Conservation (phyloP, 2,113 vertebrate species). For the Sporophila hypoxantha region DNA sequence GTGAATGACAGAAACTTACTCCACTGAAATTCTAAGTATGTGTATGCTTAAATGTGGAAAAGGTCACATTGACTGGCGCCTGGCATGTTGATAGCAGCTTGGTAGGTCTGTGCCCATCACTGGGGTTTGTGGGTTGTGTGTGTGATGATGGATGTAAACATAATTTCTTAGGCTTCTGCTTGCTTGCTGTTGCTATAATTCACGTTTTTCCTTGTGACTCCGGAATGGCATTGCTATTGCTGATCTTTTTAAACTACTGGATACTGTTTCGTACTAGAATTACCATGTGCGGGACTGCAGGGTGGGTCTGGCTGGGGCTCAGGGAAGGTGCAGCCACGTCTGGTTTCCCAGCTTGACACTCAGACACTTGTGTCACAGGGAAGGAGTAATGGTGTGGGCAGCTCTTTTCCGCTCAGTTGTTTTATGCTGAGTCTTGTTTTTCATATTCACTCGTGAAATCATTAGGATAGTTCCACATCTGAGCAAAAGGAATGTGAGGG, state of each 20-base stretch:
- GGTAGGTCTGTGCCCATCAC: neutral
- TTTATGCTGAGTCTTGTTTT: neutral
- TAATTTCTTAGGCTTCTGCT: neutral
- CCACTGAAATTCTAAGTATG: neutral
- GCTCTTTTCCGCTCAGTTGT: neutral
- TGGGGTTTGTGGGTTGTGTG: rapidly evolving
- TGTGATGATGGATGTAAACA: neutral
- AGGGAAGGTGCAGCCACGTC: neutral
- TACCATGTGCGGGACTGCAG: rapidly evolving
- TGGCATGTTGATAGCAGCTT: neutral
- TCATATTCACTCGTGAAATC: neutral
- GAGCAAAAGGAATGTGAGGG: neutral
- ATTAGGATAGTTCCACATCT: neutral
- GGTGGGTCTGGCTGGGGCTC: neutral
- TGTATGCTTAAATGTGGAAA: neutral
- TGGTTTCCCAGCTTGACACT: neutral
- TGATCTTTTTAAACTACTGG: neutral
- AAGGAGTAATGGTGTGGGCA: neutral
- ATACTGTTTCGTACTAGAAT: neutral
- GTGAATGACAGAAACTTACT: neutral
- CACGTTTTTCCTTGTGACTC: neutral
- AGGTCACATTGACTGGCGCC: neutral
- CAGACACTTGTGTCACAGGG: neutral
- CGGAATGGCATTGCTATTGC: neutral
- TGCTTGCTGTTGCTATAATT: neutral